Percentiles rank a stretch among this genome's conserved stretches.
phyloP scores from a whole-genome alignment of 2,888 invertebrate species.

The Erebia aethiops region DNA sequence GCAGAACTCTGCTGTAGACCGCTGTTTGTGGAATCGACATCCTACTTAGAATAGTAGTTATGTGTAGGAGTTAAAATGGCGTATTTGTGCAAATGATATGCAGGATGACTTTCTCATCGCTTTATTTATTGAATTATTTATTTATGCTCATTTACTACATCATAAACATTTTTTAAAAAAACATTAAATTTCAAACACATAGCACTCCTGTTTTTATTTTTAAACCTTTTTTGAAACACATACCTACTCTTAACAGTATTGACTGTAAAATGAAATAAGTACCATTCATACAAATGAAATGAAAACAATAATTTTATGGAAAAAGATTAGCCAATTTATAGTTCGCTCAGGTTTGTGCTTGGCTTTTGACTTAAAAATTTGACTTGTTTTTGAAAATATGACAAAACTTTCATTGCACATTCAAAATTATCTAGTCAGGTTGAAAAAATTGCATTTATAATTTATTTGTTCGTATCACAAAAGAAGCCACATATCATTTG shows the following conservation, averaged over 20 bases:
- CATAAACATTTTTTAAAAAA: neutral
- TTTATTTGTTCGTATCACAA: constrained; percentile 56
- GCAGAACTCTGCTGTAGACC: neutral
- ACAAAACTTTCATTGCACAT: constrained; percentile 27
- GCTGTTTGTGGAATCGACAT: neutral
- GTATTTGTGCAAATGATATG: constrained; percentile 37
- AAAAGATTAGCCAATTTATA: neutral
- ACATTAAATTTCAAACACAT: constrained; percentile 7
- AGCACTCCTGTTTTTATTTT: neutral
- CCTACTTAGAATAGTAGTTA: neutral
- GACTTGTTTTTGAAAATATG: neutral
- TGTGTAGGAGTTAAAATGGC: neutral
- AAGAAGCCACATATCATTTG: constrained; percentile 69
- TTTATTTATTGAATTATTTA: constrained; percentile 42
- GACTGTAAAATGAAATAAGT: too few relatives aligned
- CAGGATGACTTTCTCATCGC: constrained; percentile 40
- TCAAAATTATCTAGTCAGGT: constrained; percentile 78
- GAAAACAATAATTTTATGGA: neutral
- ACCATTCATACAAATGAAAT: neutral
- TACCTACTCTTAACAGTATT: neutral
- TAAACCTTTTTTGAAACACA: neutral
- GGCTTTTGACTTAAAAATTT: too few relatives aligned
- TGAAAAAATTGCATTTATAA: constrained; percentile 74
- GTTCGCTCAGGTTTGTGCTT: too few relatives aligned
- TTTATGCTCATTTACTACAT: constrained; percentile 25